Conservation (phyloP, 2,888 invertebrate species). For the Hydraecia micacea region DNA sequence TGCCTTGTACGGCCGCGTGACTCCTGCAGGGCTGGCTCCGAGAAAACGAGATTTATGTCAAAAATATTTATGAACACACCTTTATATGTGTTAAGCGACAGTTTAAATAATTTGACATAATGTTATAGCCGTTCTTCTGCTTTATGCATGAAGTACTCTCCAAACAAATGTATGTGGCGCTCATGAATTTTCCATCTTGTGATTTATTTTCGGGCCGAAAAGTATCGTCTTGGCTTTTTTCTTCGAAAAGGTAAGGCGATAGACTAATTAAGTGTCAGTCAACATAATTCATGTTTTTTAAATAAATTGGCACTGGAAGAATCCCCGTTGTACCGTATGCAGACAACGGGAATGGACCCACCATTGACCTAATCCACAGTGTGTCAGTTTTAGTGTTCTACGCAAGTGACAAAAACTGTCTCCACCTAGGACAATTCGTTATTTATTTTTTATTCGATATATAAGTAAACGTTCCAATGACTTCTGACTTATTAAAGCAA, state of each 20-base stretch:
- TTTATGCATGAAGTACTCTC: slow-evolving; percentile 36
- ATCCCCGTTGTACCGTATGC: too few species aligned
- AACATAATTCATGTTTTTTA: slow-evolving; percentile 20
- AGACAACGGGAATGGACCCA: too few species aligned
- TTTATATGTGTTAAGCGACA: slow-evolving; percentile 52
- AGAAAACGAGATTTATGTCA: slow-evolving; percentile 56
- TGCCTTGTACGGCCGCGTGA: slow-evolving; percentile 67
- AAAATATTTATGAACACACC: slow-evolving; percentile 60
- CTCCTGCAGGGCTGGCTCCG: slow-evolving; percentile 63
- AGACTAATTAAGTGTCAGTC: slow-evolving; percentile 24
- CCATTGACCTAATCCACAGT: too few species aligned
- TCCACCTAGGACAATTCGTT: neutral
- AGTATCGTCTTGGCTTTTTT: slow-evolving; percentile 25
- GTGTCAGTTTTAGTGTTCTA: slow-evolving; percentile 20
- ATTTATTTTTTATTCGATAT: neutral
- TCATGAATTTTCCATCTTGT: slow-evolving; percentile 53
- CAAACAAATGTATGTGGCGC: slow-evolving; percentile 37
- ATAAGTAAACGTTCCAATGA: neutral
- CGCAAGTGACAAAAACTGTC: neutral
- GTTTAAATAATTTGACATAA: slow-evolving; percentile 62
- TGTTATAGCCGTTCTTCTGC: slow-evolving; percentile 48
- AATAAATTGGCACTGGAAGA: slow-evolving; percentile 26
- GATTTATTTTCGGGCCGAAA: slow-evolving; percentile 45
- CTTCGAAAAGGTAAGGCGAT: slow-evolving; percentile 36
- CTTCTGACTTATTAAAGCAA: neutral